Percentiles rank a stretch among this genome's conserved stretches.
Evolutionary conservation across 2,797 vertebrate genomes (phyloP).

Genomic region (Podarcis siculus): DNA sequence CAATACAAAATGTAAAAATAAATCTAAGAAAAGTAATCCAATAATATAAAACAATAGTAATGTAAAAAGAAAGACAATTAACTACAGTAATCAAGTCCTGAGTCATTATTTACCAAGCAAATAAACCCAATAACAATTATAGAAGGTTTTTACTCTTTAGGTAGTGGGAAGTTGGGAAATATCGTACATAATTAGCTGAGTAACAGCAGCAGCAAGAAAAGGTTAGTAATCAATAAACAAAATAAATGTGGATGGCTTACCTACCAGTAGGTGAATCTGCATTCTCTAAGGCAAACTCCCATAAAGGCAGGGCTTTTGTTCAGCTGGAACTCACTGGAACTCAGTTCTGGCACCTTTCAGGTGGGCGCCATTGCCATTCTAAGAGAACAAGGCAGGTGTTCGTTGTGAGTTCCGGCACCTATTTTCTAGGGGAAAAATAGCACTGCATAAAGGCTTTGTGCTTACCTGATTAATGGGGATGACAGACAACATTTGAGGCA

Average conservation of each 20-base stretch:
- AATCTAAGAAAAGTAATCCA: background rate
- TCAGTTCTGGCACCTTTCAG: too few species aligned
- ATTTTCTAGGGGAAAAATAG: too few species aligned
- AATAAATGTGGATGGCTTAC: background rate
- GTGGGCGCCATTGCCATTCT: too few species aligned
- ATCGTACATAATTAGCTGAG: background rate
- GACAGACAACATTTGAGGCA: too few species aligned
- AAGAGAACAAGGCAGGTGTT: too few species aligned
- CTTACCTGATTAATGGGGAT: too few species aligned
- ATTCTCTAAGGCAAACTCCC: background rate
- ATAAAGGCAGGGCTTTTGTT: too few species aligned
- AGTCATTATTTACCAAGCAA: background rate
- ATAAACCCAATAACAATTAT: background rate
- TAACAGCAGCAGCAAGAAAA: background rate
- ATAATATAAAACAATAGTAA: background rate
- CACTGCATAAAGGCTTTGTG: too few species aligned
- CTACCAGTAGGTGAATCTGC: background rate
- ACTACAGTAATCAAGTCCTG: background rate
- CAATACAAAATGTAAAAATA: background rate
- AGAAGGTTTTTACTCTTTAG: background rate
- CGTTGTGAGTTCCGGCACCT: too few species aligned
- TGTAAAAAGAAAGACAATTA: background rate
- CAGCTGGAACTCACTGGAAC: too few species aligned
- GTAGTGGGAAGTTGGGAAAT: background rate
- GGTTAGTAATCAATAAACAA: background rate